A percentile compares a stretch with the other conserved stretches of the same genome.
Conservation (phyloP, 2,113 vertebrate genomes). For the Lichenostomus cassidix region DNA sequence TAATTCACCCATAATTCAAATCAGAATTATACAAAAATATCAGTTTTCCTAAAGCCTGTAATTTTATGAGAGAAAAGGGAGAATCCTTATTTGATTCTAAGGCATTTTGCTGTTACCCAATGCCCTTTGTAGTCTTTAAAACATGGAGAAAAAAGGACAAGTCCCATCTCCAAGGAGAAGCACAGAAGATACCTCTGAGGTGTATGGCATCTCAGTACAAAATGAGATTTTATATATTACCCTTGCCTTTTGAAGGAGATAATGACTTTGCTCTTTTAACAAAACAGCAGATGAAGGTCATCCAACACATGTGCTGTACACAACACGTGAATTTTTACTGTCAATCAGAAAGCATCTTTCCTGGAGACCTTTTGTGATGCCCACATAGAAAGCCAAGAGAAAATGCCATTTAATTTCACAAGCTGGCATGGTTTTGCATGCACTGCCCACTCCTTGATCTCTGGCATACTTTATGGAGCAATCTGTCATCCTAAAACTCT, state of each 20-base stretch:
- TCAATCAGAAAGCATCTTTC: background rate
- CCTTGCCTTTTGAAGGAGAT: background rate
- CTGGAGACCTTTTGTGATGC: background rate
- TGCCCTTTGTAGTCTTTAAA: background rate
- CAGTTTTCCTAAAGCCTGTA: background rate
- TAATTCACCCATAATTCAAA: background rate
- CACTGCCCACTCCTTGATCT: background rate
- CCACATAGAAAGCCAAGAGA: background rate
- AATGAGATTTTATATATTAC: background rate
- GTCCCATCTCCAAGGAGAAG: background rate
- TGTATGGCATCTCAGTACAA: background rate
- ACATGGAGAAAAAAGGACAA: background rate
- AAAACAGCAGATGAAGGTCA: background rate
- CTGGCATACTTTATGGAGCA: background rate
- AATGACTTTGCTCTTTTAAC: constrained; percentile 9
- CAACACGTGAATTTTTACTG: background rate
- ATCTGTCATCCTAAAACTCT: background rate
- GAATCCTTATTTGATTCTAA: background rate
- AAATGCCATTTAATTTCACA: background rate
- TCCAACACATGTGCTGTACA: background rate
- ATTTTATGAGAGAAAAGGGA: background rate
- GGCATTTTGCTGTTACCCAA: background rate
- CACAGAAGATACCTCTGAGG: background rate
- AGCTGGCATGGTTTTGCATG: background rate
- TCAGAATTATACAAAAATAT: background rate